A percentile compares a stretch with the other conserved stretches of the same genome.
phyloP scores from a whole-genome alignment of 1,140 invertebrate species.

The Drosophila kurseongensis region DNA sequence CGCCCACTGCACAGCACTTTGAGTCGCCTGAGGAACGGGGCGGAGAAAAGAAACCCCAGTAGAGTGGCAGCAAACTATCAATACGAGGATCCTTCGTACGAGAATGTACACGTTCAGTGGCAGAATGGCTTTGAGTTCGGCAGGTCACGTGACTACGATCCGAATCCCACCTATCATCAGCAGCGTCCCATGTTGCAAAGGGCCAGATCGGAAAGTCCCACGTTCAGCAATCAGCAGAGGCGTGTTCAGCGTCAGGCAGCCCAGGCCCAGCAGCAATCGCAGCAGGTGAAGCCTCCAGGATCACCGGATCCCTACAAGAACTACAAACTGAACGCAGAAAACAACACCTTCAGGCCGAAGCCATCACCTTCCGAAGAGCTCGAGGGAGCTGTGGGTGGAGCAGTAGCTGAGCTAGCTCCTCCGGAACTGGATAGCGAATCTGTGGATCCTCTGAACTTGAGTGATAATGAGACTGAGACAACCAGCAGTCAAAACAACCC shows the following conservation, averaged over 20 bases:
- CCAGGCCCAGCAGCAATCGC: conserved; percentile 39
- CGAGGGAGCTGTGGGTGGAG: conserved; percentile 69
- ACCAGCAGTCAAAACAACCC: conserved; percentile 36
- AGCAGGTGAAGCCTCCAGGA: conserved; percentile 32
- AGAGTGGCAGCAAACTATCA: conserved; percentile 55
- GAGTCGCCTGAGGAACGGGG: conserved; percentile 60
- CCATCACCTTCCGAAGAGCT: conserved; percentile 50
- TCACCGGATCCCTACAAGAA: conserved; percentile 74
- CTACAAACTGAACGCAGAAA: conserved; percentile 78
- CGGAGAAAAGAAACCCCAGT: conserved; percentile 39
- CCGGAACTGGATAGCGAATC: conserved; percentile 40
- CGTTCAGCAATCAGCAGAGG: conserved; percentile 76
- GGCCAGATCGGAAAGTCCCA: conserved; percentile 79
- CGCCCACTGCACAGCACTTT: conserved; percentile 77
- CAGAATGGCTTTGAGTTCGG: conserved; percentile 84
- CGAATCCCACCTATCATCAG: conserved; percentile 51
- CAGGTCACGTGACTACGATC: conserved; percentile 74
- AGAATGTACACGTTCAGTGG: conserved; percentile 84
- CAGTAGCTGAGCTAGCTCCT: conserved; percentile 27
- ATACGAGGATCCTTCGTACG: conserved; percentile 80
- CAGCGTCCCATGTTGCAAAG: conserved; percentile 70
- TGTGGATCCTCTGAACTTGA: conserved; percentile 46
- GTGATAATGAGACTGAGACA: conserved; percentile 78
- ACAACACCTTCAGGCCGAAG: conserved; percentile 81
- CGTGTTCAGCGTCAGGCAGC: conserved; percentile 62